These are phyloP conservation scores for Tetragnatha montana DNA, from an alignment of 2,888 invertebrate genomes.

Conservation along the genomic window DNA sequence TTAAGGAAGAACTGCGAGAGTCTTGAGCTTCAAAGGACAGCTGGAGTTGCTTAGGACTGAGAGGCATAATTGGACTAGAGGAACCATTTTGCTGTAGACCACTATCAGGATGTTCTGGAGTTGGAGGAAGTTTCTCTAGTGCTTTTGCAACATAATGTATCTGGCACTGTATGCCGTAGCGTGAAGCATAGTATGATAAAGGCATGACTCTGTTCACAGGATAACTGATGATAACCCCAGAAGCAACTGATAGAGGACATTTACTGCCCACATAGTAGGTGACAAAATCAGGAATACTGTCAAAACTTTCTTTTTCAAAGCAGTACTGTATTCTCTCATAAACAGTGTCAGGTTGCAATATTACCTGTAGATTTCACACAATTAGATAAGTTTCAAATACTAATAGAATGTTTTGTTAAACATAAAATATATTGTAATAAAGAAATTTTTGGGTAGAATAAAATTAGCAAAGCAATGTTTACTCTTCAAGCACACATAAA, in stretches of 20 bases:
- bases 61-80: neutral
- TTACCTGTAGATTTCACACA: constrained; percentile 76
- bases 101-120: constrained; percentile 17
- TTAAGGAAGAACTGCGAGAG: neutral
- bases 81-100: neutral
- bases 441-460: neutral
- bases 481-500: too few relatives aligned
- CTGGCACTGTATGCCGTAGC: constrained; percentile 69
- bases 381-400: neutral
- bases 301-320: constrained; percentile 94
- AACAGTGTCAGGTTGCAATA: constrained; percentile 91
- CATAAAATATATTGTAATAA: too few relatives aligned
- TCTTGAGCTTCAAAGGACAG: neutral
- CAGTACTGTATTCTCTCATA: constrained; percentile 94
- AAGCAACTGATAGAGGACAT: constrained; percentile 90
- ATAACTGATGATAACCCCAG: constrained; percentile 89
- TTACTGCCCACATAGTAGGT: constrained; percentile 94
- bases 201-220: constrained; percentile 89
- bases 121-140: constrained; percentile 56
- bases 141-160: constrained; percentile 68
- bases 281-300: constrained; percentile 93
- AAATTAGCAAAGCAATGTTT: neutral
- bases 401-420: too few relatives aligned
- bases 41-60: neutral
- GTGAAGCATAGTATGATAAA: constrained; percentile 62